Conservation (phyloP, 92 coral and sea anemone species). For the Porites evermanni region DNA sequence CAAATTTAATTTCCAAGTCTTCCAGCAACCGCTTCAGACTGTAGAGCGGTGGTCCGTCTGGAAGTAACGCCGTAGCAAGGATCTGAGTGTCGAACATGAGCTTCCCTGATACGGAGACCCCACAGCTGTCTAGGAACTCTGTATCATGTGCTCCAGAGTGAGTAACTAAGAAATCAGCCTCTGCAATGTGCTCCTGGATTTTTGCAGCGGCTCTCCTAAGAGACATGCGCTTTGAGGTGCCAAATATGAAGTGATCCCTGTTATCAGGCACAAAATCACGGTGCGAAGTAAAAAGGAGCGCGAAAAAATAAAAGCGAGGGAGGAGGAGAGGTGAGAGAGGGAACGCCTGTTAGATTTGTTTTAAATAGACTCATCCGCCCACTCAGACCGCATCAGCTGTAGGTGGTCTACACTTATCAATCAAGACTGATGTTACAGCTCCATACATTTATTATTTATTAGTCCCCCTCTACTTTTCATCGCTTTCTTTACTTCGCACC, state of each 20-base stretch:
- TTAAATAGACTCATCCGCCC: too few relatives aligned
- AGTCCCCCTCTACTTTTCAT: too few relatives aligned
- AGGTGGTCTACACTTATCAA: too few relatives aligned
- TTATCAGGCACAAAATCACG: slow-evolving; percentile 68
- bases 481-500: too few relatives aligned
- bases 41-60: slow-evolving; percentile 34
- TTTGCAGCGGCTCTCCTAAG: slow-evolving; percentile 65
- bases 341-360: too few relatives aligned
- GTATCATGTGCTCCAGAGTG: slow-evolving; percentile 67
- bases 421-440: too few relatives aligned
- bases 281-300: too few relatives aligned
- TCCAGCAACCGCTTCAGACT: slow-evolving; percentile 57
- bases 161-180: slow-evolving; percentile 60
- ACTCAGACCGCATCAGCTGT: too few relatives aligned
- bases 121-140: slow-evolving; percentile 44
- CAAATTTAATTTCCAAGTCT: slow-evolving; percentile 31
- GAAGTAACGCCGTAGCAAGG: slow-evolving; percentile 56
- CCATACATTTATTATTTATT: too few relatives aligned
- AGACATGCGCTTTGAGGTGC: slow-evolving; percentile 63
- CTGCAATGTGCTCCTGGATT: slow-evolving; percentile 49
- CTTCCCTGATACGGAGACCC: slow-evolving; percentile 43
- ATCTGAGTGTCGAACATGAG: slow-evolving; percentile 71
- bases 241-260: slow-evolving; percentile 67
- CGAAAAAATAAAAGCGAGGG: too few relatives aligned
- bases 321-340: too few relatives aligned